These are phyloP conservation scores for Caenorhabditis sp. DNA, from an alignment of 2,888 invertebrate genomes.

Conservation along the genomic window DNA sequence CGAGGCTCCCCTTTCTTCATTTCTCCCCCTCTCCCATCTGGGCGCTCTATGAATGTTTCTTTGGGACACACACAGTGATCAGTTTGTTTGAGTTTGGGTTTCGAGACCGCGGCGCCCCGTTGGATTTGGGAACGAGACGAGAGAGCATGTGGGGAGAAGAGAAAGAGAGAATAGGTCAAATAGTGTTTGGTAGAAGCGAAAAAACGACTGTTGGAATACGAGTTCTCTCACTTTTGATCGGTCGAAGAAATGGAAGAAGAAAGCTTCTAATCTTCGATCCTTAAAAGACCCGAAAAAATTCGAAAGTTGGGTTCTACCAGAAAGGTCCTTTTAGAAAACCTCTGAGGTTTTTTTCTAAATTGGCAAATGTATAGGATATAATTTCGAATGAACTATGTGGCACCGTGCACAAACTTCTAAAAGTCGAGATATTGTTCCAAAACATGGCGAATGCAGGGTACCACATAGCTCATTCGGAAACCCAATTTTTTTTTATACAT, in stretches of 20 bases:
- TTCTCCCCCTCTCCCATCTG: constrained; percentile 13
- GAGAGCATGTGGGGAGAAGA: constrained; percentile 8
- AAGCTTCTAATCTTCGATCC: too few relatives aligned
- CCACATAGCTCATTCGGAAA: too few relatives aligned
- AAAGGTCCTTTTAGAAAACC: too few relatives aligned
- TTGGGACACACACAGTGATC: constrained; percentile 25
- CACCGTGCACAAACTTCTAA: too few relatives aligned
- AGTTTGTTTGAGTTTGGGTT: constrained; percentile 56
- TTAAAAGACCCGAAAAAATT: too few relatives aligned
- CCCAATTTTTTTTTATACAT: too few relatives aligned
- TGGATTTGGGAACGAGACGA: constrained; percentile 11
- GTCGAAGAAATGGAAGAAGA: neutral
- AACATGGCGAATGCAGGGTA: too few relatives aligned
- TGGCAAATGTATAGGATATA: too few relatives aligned
- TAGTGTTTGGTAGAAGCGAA: constrained; percentile 10
- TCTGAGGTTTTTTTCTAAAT: too few relatives aligned
- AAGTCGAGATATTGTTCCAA: too few relatives aligned
- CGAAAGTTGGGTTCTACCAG: too few relatives aligned
- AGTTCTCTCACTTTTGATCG: constrained; percentile 19
- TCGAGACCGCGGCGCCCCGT: constrained; percentile 21
- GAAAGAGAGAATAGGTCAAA: constrained; percentile 7
- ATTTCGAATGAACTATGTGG: too few relatives aligned
- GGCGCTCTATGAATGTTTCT: constrained; percentile 42
- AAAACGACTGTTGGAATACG: neutral
- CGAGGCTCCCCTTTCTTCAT: constrained; percentile 28